phyloP scores from a whole-genome alignment of 2,888 invertebrate species.

The Plebejus anna region DNA sequence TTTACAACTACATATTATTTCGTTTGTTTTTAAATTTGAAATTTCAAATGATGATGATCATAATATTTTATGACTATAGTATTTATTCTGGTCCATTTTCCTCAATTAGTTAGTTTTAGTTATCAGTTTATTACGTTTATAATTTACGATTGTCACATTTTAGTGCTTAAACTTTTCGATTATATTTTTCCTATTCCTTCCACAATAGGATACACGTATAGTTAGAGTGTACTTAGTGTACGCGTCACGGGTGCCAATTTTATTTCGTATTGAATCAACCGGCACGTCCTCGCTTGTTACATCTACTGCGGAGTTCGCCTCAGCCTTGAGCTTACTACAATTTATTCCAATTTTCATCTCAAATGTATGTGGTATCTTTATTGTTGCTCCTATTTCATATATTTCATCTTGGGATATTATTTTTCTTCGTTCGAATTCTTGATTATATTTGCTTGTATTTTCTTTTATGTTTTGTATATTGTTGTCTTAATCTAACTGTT shows the following conservation, averaged over 20 bases:
- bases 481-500: too few relatives aligned
- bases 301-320: background rate
- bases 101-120: too few relatives aligned
- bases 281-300: constrained; percentile 6
- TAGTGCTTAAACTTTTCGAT: too few relatives aligned
- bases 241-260: constrained; percentile 22
- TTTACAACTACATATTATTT: too few relatives aligned
- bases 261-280: constrained; percentile 23
- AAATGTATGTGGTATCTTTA: background rate
- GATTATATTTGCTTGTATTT: background rate
- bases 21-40: too few relatives aligned
- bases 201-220: background rate
- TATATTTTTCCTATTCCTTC: too few relatives aligned
- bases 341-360: background rate
- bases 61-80: too few relatives aligned
- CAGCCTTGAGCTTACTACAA: constrained; percentile 18
- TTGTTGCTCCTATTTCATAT: background rate
- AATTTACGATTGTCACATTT: too few relatives aligned
- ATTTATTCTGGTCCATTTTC: too few relatives aligned
- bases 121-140: too few relatives aligned
- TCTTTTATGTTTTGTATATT: background rate
- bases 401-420: background rate
- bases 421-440: background rate
- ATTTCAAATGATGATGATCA: too few relatives aligned
- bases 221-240: constrained; percentile 17